A percentile compares a stretch with the other conserved stretches of the same genome.
These are phyloP conservation scores for Tetragonula carbonaria DNA, from an alignment of 2,888 invertebrate species.

Conservation along the genomic window DNA sequence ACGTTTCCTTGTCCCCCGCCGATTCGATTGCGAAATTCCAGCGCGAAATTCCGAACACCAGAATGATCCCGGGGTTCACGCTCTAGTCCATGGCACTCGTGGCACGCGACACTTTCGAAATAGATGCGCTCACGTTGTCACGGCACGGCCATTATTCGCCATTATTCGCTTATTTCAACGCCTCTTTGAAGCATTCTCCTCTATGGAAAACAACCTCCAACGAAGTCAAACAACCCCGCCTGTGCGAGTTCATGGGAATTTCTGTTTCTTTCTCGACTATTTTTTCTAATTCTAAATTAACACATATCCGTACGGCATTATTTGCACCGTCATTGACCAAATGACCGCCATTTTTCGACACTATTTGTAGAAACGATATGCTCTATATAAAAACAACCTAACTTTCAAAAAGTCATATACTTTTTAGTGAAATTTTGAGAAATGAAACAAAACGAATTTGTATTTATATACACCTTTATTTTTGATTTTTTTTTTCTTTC, in stretches of 20 bases:
- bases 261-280: too few species aligned
- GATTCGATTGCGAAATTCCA: constrained; percentile 32
- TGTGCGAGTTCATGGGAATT: not conserved
- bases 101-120: constrained; percentile 55
- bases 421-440: too few species aligned
- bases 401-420: too few species aligned
- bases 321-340: too few species aligned
- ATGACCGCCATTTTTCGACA: too few species aligned
- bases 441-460: too few species aligned
- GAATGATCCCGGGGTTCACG: constrained; percentile 19
- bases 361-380: too few species aligned
- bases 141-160: not conserved
- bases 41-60: constrained; percentile 14
- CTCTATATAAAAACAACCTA: too few species aligned
- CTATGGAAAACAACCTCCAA: not conserved
- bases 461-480: too few species aligned
- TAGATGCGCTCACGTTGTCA: constrained; percentile 42
- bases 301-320: too few species aligned
- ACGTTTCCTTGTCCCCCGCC: not conserved
- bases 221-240: not conserved
- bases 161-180: constrained; percentile 10
- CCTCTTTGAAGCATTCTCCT: not conserved
- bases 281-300: too few species aligned
- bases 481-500: too few species aligned
- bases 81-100: constrained; percentile 29